Evolutionary conservation across 1,140 invertebrate genomes (phyloP).

Genomic region (Rhizoglyphus robini): DNA sequence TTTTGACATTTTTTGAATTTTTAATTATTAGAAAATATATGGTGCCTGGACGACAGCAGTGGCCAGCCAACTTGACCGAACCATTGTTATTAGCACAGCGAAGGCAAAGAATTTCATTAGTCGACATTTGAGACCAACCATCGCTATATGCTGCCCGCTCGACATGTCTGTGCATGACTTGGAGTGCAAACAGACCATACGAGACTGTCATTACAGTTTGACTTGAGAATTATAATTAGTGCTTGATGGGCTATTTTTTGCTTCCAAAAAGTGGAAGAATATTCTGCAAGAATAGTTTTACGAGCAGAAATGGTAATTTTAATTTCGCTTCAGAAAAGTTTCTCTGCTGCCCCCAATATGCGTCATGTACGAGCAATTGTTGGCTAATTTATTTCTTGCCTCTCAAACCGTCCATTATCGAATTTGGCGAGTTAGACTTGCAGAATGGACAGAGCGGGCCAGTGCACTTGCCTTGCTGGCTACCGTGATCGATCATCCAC

Average conservation of each 20-base stretch:
- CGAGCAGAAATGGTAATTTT: neutral
- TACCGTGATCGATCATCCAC: neutral
- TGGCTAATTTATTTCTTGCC: slow-evolving; percentile 14
- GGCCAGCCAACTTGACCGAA: neutral
- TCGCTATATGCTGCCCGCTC: neutral
- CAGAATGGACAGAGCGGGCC: too few species aligned
- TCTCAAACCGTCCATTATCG: slow-evolving; percentile 9
- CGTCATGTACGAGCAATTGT: slow-evolving; percentile 13
- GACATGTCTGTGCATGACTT: neutral
- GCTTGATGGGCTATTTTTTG: slow-evolving; percentile 8
- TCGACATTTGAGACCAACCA: slow-evolving; percentile 9
- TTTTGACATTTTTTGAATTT: slow-evolving; percentile 15
- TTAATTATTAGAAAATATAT: slow-evolving; percentile 10
- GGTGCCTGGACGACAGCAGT: slow-evolving; percentile 6
- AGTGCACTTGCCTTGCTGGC: too few species aligned
- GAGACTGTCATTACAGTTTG: slow-evolving; percentile 11
- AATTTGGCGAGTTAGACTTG: slow-evolving; percentile 4
- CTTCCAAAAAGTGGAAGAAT: neutral
- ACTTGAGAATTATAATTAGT: slow-evolving; percentile 14
- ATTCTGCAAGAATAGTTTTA: slow-evolving; percentile 4
- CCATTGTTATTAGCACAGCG: neutral
- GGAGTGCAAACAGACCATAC: neutral
- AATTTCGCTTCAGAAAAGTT: neutral
- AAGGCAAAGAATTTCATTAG: slow-evolving; percentile 6
- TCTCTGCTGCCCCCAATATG: neutral